Percentiles rank a stretch among this genome's conserved stretches.
Conservation (phyloP, 2,113 vertebrate species). For the Prolemur simus region DNA sequence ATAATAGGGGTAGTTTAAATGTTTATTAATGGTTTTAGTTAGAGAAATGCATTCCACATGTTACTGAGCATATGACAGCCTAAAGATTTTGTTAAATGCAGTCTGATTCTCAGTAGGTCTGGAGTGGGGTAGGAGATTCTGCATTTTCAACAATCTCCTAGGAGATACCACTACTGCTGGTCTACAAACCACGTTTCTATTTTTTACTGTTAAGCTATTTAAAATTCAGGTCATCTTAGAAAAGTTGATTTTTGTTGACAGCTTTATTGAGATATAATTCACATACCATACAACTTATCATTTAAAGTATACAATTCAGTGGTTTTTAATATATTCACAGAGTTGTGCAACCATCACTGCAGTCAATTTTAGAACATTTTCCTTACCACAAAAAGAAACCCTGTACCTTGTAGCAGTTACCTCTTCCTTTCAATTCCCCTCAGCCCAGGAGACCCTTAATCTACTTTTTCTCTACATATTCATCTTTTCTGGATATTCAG, state of each 20-base stretch:
- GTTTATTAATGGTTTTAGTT: neutral
- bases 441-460: neutral
- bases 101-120: neutral
- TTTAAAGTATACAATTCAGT: neutral
- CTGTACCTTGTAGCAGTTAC: neutral
- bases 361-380: neutral
- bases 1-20: neutral
- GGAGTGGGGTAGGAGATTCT: neutral
- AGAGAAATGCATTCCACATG: neutral
- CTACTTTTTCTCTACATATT: neutral
- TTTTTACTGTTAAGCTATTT: neutral
- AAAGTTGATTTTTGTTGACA: neutral
- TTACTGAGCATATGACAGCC: neutral
- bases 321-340: neutral
- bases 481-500: neutral
- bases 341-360: neutral
- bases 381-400: neutral
- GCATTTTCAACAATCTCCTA: neutral
- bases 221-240: neutral
- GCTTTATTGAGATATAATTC: neutral
- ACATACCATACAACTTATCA: neutral
- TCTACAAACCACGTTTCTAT: neutral
- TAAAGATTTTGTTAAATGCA: neutral
- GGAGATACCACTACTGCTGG: neutral
- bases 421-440: too few relatives aligned